Percentiles rank a stretch among this genome's conserved stretches.
These are phyloP conservation scores for Pyrrhosoma nymphula DNA, from an alignment of 2,888 invertebrate genomes.

Conservation along the genomic window DNA sequence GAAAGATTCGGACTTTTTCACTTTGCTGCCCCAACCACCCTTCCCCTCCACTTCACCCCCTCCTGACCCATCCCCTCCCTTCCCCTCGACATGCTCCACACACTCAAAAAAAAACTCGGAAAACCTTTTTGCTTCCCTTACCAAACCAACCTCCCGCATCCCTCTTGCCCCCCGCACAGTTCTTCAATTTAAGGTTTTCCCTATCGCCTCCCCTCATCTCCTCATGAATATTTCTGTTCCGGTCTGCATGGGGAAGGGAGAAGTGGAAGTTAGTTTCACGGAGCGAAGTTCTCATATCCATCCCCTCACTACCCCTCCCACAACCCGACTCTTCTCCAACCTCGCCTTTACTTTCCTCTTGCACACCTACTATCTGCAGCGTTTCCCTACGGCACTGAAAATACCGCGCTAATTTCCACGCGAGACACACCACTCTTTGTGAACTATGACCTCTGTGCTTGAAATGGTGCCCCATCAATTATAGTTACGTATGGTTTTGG, in stretches of 20 bases:
- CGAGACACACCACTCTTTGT: too few relatives aligned
- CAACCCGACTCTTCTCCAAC: background rate
- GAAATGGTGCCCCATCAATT: too few relatives aligned
- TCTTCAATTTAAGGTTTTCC: slow-evolving; percentile 33
- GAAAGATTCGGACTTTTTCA: slow-evolving; percentile 14
- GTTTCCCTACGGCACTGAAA: background rate
- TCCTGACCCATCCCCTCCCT: background rate
- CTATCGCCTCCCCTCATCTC: slow-evolving; percentile 13
- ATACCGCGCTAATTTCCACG: background rate
- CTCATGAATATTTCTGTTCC: slow-evolving; percentile 38
- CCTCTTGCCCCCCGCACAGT: background rate
- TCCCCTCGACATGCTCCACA: background rate
- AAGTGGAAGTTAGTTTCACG: background rate
- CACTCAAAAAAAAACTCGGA: slow-evolving; percentile 36
- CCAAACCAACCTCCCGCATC: background rate
- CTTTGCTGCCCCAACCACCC: background rate
- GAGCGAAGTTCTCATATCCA: slow-evolving; percentile 8
- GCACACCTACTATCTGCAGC: background rate
- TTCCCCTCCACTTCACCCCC: background rate
- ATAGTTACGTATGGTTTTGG: too few relatives aligned
- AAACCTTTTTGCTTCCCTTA: slow-evolving; percentile 5
- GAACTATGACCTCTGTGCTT: too few relatives aligned
- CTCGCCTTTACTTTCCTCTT: background rate
- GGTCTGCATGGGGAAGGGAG: background rate
- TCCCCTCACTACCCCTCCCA: background rate